Base-by-base conservation (phyloP, 2,113 vertebrate species). In the Rhineura floridana region DNA sequence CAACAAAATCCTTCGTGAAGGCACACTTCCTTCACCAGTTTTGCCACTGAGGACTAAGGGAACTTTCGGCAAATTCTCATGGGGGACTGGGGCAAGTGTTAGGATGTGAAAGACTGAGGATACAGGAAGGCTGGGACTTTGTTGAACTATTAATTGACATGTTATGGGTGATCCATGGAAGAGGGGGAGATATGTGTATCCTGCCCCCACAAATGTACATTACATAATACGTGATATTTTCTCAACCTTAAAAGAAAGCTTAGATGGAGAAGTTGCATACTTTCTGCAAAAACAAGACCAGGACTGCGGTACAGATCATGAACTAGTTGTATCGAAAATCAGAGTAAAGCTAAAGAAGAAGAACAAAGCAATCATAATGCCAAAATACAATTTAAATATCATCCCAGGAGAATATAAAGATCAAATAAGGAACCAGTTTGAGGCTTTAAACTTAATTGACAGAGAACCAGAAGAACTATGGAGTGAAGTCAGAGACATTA, bases 1-100 rank as follows among this genome's bases (percentile, higher is more conserved):
- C n/a, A 42, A 42, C 67, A 78, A 69, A 50, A 12, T 23, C 83
- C 44, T 79, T 39, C 44, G 46, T 12, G 4, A 21, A 52, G 85
- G 63, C 62, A 59, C 1, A 12, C 9, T 42, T 52, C 9, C 46
- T 69, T 44, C n/a, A 28, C 23, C 62, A 69, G 77, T 42, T 33
- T 55, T 30, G 8, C 23, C 76, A 70, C 15, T 33, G 76, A 80
- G 70, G 85, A 87, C 85, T 80, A 80, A 87, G 21, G 63, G 69
- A 87, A 63, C 63, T 39, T 67, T 52, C 76, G 30, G 63, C 19
- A 23, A 39, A 42, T 67, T 15, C 76, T 69, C 77, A 2, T 13
- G 13, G 9, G 75, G 13, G 11, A 67, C 44, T 39, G 46, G 19
- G 25, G 42, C 44, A 44, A 52, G 76, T 69, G 59, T 55, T 79